Base-by-base conservation (phyloP, 2,888 invertebrate genomes). In the Ellobium chinense region DNA sequence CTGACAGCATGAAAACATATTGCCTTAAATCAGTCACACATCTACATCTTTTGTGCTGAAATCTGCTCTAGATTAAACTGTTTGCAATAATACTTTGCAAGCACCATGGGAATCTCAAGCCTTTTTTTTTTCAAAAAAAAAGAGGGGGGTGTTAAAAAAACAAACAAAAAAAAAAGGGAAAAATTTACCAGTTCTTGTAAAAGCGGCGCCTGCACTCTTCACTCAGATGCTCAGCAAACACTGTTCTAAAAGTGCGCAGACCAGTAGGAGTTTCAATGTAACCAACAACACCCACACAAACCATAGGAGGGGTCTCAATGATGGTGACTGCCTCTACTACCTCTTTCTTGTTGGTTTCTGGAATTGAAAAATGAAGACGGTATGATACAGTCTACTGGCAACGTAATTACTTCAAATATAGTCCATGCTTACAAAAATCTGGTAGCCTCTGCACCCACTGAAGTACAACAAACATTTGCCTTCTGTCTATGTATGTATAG, bases 331-430 rank as follows among this genome's bases (percentile, higher is more conserved):
- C 98, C 93, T 99, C 99, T 34, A 99, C 99, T 82, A 99, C 98
- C 94, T 99, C 99, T 94, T 99, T 99, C 94, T 99, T 99, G 95
- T 99, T 99, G 85, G 99, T 96, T 95, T 99, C 99, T 98, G 93
- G 58, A 94, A 93, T 12, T 12, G 18, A 12, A 46, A 12, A 46
- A 46, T 46, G 46, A n/a, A n/a, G n/a, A n/a, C n/a, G n/a, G n/a
- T n/a, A n/a, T n/a, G n/a, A n/a, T n/a, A n/a, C n/a, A n/a, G n/a
- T n/a, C n/a, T n/a, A n/a, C n/a, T n/a, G n/a, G n/a, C n/a, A n/a
- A n/a, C n/a, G n/a, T n/a, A n/a, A n/a, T n/a, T n/a, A n/a, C n/a
- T n/a, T n/a, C n/a, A n/a, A n/a, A n/a, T n/a, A n/a, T n/a, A n/a
- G n/a, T n/a, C n/a, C n/a, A n/a, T n/a, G n/a, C n/a, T n/a, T n/a